phyloP scores from a whole-genome alignment of 2,797 vertebrate species.

The Enteromius paludinosus region DNA sequence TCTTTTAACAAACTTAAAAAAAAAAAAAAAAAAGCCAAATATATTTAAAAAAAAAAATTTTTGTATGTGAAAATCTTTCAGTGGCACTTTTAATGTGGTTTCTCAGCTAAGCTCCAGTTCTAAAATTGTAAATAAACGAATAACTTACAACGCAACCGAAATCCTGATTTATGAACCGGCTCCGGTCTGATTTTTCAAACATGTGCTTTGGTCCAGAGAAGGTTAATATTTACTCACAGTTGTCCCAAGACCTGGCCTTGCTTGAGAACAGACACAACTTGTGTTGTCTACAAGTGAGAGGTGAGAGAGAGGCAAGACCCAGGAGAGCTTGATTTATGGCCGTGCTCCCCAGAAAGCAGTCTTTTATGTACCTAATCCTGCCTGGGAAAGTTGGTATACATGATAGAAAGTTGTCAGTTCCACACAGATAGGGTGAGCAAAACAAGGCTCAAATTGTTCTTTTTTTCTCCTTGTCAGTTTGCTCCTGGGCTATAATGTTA shows the following conservation, averaged over 20 bases:
- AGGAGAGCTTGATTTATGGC: slow-evolving; percentile 66
- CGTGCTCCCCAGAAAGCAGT: slow-evolving; percentile 53
- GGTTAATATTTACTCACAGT: slow-evolving; percentile 75
- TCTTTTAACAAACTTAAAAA: neutral
- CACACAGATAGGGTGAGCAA: slow-evolving; percentile 62
- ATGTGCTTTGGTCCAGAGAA: slow-evolving; percentile 69
- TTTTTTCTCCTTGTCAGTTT: slow-evolving; percentile 65
- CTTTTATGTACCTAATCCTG: slow-evolving; percentile 64
- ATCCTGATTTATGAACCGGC: slow-evolving; percentile 36
- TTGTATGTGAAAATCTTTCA: neutral
- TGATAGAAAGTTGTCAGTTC: slow-evolving; percentile 72
- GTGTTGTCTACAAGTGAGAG: slow-evolving; percentile 57
- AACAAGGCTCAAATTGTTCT: slow-evolving; percentile 73
- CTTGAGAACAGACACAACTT: slow-evolving; percentile 69
- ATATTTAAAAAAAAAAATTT: no score
- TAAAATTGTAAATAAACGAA: slow-evolving; percentile 5
- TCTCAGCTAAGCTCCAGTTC: neutral
- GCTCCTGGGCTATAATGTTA: slow-evolving; percentile 67
- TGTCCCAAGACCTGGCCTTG: slow-evolving; percentile 65
- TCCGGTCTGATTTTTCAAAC: slow-evolving; percentile 9
- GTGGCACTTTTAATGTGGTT: slow-evolving; percentile 24
- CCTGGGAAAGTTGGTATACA: slow-evolving; percentile 76
- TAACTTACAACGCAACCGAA: slow-evolving; percentile 21
- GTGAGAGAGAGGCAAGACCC: slow-evolving; percentile 57
- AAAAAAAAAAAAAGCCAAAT: no score